A percentile compares a stretch with the other conserved stretches of the same genome.
Evolutionary conservation across 2,113 vertebrate species (phyloP).

Genomic region (Lophius piscatorius): DNA sequence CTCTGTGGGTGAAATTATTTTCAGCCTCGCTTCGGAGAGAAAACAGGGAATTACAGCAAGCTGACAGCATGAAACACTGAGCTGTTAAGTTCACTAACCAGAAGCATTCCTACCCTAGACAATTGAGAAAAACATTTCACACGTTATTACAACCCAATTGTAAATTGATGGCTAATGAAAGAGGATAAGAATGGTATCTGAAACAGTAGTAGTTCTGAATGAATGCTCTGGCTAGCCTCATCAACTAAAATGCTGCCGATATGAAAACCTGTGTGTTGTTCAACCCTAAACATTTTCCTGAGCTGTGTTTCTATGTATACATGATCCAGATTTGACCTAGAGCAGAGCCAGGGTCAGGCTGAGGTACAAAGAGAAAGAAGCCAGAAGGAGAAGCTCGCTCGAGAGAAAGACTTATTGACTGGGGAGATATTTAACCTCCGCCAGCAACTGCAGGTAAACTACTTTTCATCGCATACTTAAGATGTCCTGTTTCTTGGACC

Average conservation of each 20-base stretch:
- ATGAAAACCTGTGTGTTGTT: background rate
- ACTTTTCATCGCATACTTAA: slow-evolving; percentile 18
- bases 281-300: background rate
- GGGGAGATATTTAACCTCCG: slow-evolving; percentile 91
- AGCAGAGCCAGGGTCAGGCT: slow-evolving; percentile 89
- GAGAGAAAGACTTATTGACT: slow-evolving; percentile 90
- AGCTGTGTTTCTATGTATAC: slow-evolving; percentile 4
- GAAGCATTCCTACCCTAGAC: slow-evolving; percentile 65
- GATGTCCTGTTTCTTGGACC: slow-evolving; percentile 22
- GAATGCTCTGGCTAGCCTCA: background rate
- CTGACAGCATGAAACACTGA: slow-evolving; percentile 74
- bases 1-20: slow-evolving; percentile 79
- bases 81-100: slow-evolving; percentile 67
- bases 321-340: slow-evolving; percentile 88
- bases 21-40: slow-evolving; percentile 72
- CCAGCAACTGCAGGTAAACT: slow-evolving; percentile 91
- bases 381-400: slow-evolving; percentile 89
- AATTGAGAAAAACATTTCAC: slow-evolving; percentile 62
- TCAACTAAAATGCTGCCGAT: background rate
- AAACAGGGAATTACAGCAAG: slow-evolving; percentile 70
- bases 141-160: slow-evolving; percentile 53
- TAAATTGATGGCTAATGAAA: slow-evolving; percentile 56
- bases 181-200: slow-evolving; percentile 35
- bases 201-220: slow-evolving; percentile 24
- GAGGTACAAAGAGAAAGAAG: slow-evolving; percentile 89